Percentiles rank a stretch among this genome's conserved stretches.
phyloP scores from a whole-genome alignment of 2,888 invertebrate genomes.

The Metalampra italica region DNA sequence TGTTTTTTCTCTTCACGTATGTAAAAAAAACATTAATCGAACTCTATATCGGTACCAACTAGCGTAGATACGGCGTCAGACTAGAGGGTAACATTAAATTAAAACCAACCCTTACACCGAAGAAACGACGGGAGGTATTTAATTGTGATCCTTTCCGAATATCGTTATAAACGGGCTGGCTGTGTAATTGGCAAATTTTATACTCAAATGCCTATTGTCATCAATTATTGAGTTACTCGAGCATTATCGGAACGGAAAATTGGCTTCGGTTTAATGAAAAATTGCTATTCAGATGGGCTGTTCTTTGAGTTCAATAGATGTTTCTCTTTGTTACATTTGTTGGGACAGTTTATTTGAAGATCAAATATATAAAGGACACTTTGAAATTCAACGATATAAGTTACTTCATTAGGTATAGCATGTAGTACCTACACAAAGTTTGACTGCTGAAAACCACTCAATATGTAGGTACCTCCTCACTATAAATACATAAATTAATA shows the following conservation, averaged over 20 bases:
- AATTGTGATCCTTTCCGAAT: conserved; percentile 61
- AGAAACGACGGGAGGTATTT: conserved; percentile 56
- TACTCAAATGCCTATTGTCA: conserved; percentile 60
- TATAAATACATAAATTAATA: no score
- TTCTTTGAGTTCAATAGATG: conserved; percentile 15
- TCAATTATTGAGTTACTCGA: conserved; percentile 51
- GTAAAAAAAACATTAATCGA: no score
- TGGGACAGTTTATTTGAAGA: not conserved
- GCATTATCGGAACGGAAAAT: conserved; percentile 42
- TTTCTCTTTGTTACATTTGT: conserved; percentile 8
- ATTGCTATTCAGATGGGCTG: conserved; percentile 22
- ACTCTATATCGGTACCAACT: no score
- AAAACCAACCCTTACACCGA: conserved; percentile 45
- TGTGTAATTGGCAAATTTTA: conserved; percentile 62
- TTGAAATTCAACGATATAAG: no score
- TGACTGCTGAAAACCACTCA: no score
- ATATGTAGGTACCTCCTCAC: no score
- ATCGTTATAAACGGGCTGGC: conserved; percentile 47
- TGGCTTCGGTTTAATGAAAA: conserved; percentile 45
- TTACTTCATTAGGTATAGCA: no score
- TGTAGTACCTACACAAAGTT: no score
- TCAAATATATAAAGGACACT: no score
- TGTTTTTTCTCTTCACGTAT: no score
- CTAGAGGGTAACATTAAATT: conserved; percentile 56
- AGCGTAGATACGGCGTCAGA: not conserved